Evolutionary conservation across 2,113 vertebrate genomes (phyloP).

Genomic region (Chroicocephalus ridibundus): DNA sequence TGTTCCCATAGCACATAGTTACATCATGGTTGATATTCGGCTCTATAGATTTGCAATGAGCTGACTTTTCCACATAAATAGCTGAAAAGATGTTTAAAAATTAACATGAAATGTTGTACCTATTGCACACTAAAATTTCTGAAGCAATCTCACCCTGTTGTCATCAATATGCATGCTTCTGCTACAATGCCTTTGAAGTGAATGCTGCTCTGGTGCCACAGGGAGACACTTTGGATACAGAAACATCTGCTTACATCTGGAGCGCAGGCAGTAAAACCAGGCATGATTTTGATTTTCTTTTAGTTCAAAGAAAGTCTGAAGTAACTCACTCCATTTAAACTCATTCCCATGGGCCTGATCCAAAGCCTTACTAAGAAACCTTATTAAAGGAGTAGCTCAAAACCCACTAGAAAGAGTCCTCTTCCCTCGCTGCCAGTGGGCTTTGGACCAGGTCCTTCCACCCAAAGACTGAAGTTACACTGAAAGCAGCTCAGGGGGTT

Average conservation of each 20-base stretch:
- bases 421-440: not conserved
- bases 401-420: not conserved
- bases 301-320: slow-evolving; percentile 35
- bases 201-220: not conserved
- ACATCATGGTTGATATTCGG: not conserved
- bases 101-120: not conserved
- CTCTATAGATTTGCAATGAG: not conserved
- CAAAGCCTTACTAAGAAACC: slow-evolving; percentile 5
- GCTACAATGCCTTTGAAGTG: not conserved
- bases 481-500: not conserved
- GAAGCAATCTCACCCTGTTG: not conserved
- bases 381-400: not conserved
- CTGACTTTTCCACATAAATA: not conserved
- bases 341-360: not conserved
- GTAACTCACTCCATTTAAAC: not conserved
- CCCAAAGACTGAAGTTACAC: not conserved
- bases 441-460: not conserved
- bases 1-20: not conserved
- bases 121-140: not conserved
- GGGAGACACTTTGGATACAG: not conserved
- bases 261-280: not conserved
- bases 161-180: not conserved
- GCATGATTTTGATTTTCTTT: slow-evolving; percentile 5
- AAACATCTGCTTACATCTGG: slow-evolving; percentile 43
- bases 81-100: not conserved